Percentiles rank a stretch among this genome's conserved stretches.
phyloP scores from a whole-genome alignment of 1,140 invertebrate genomes.

The Triops longicaudatus region DNA sequence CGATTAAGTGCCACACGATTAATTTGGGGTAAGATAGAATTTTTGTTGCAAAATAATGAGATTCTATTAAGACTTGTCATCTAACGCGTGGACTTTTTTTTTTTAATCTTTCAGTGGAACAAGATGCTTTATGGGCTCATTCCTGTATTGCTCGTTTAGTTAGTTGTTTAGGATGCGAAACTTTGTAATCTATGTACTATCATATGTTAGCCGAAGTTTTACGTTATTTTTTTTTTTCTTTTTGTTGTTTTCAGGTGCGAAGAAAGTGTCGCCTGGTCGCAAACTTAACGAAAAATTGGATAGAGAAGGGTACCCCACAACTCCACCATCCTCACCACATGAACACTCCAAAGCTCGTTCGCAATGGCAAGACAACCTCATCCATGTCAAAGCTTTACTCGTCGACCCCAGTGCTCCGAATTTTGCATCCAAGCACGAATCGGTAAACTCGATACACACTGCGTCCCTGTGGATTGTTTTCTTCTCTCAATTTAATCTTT shows the following conservation, averaged over 20 bases:
- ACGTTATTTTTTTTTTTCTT: neutral
- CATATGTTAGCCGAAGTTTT: no score
- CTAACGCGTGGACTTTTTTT: no score
- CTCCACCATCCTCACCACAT: slow-evolving; percentile 60
- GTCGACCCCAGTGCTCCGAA: slow-evolving; percentile 51
- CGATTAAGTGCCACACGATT: slow-evolving; percentile 45
- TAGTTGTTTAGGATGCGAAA: no score
- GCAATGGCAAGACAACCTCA: slow-evolving; percentile 44
- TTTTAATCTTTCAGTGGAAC: no score
- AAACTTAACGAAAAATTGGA: neutral
- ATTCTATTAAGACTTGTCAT: no score
- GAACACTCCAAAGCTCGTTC: slow-evolving; percentile 31
- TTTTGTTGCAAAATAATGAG: neutral
- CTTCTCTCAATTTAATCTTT: neutral
- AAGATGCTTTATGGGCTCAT: no score
- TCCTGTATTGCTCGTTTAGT: no score
- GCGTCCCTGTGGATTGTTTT: neutral
- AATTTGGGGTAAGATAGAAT: slow-evolving; percentile 24
- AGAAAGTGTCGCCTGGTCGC: neutral
- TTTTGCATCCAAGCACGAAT: slow-evolving; percentile 49
- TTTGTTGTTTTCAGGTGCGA: neutral
- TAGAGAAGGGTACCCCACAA: slow-evolving; percentile 46
- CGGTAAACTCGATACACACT: slow-evolving; percentile 35
- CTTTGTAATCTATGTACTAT: no score
- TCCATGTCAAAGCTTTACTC: slow-evolving; percentile 51